Evolutionary conservation across 2,113 vertebrate genomes (phyloP).

Genomic region (Galemys pyrenaicus): DNA sequence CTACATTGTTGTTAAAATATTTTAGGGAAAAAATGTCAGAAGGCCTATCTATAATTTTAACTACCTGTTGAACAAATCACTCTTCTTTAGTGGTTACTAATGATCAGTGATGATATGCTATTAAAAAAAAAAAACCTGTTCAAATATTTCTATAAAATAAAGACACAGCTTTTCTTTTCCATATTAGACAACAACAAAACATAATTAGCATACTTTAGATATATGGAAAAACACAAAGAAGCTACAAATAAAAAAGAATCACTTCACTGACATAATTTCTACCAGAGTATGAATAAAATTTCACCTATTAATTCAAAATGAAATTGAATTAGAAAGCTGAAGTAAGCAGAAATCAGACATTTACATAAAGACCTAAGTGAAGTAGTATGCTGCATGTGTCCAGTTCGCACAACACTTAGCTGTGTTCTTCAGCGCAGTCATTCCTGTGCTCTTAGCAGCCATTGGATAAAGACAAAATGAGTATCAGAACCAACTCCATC

Average conservation of each 20-base stretch:
- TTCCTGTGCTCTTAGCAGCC: constrained; percentile 81
- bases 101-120: constrained; percentile 79
- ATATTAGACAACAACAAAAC: constrained; percentile 74
- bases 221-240: constrained; percentile 72
- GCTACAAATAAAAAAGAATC: constrained; percentile 48
- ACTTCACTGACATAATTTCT: constrained; percentile 78
- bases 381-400: constrained; percentile 77
- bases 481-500: constrained; percentile 79
- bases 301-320: constrained; percentile 74
- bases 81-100: constrained; percentile 85
- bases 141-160: constrained; percentile 74
- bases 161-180: constrained; percentile 80
- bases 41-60: constrained; percentile 78
- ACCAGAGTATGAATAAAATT: constrained; percentile 76
- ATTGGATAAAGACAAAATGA: constrained; percentile 78
- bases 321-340: constrained; percentile 81
- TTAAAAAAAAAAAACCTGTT: constrained; percentile 61
- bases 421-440: constrained; percentile 66
- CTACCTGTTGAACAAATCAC: constrained; percentile 71
- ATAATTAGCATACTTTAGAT: constrained; percentile 72
- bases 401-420: constrained; percentile 63
- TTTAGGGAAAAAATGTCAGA: constrained; percentile 58
- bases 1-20: constrained; percentile 79
- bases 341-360: constrained; percentile 78
- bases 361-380: constrained; percentile 62